A percentile compares a stretch with the other conserved stretches of the same genome.
phyloP scores from a whole-genome alignment of 30 jellyfish, hydroid and myxozoan species.

The Clytia hemisphaerica region DNA sequence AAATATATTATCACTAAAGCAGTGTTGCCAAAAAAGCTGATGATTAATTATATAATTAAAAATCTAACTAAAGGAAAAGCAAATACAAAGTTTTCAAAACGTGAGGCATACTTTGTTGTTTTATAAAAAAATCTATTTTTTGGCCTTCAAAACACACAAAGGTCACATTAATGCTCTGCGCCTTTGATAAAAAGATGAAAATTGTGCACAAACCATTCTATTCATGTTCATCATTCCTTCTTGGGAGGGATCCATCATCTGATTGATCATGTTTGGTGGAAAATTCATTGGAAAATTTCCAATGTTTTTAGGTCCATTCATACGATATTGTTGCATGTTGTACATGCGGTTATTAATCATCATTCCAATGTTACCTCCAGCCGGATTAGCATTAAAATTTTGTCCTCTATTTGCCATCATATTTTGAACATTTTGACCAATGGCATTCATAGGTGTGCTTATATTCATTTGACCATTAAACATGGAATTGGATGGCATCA shows the following conservation, averaged over 20 bases:
- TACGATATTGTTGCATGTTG: slow-evolving; percentile 3
- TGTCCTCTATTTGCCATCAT: slow-evolving; percentile 28
- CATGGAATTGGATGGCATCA: slow-evolving; percentile 27
- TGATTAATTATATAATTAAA: too few species aligned
- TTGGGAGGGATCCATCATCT: too few species aligned
- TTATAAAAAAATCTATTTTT: too few species aligned
- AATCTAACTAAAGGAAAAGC: too few species aligned
- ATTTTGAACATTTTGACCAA: slow-evolving; percentile 33
- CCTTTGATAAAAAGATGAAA: not conserved
- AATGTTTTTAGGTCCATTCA: too few species aligned
- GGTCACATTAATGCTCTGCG: not conserved
- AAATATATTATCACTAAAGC: too few species aligned
- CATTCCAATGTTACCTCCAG: slow-evolving; percentile 19
- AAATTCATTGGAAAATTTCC: too few species aligned
- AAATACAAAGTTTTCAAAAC: too few species aligned
- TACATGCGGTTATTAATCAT: slow-evolving; percentile 26
- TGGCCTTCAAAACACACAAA: too few species aligned
- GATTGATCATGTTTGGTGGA: not conserved
- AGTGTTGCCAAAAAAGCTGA: too few species aligned
- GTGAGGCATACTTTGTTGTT: too few species aligned
- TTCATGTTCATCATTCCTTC: too few species aligned
- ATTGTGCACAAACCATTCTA: not conserved
- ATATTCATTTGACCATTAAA: slow-evolving; percentile 33
- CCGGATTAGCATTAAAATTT: slow-evolving; percentile 28
- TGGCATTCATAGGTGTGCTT: slow-evolving; percentile 29